Evolutionary conservation across 2,888 invertebrate genomes (phyloP).

Genomic region (Drosophila barbarae): DNA sequence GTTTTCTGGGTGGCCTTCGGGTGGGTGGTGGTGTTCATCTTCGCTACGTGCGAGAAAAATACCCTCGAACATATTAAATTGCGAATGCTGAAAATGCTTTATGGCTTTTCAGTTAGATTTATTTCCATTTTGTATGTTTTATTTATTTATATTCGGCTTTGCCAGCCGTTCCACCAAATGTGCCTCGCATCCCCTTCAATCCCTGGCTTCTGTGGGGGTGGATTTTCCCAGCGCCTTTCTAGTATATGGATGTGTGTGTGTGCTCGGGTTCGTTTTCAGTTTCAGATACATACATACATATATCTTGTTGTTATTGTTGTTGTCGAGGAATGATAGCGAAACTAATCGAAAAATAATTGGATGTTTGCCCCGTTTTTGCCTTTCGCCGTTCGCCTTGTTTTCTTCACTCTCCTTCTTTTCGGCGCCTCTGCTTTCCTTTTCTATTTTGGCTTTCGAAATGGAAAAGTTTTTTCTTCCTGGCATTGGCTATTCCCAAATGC

Average conservation of each 20-base stretch:
- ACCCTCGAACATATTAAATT: conserved; percentile 78
- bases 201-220: conserved; percentile 32
- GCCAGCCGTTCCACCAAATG: conserved; percentile 63
- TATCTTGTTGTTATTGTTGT: conserved; percentile 52
- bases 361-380: conserved; percentile 58
- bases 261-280: conserved; percentile 64
- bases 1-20: conserved; percentile 30
- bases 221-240: conserved; percentile 32
- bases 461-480: conserved; percentile 54
- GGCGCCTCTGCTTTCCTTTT: conserved; percentile 34
- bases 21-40: conserved; percentile 73
- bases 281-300: conserved; percentile 54
- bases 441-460: conserved; percentile 38
- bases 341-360: conserved; percentile 80
- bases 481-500: conserved; percentile 74
- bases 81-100: conserved; percentile 79
- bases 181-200: conserved; percentile 27
- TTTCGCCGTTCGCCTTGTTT: conserved; percentile 45
- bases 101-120: conserved; percentile 79
- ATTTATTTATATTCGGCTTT: conserved; percentile 76
- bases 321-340: conserved; percentile 78
- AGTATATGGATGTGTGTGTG: conserved; percentile 30
- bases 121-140: conserved; percentile 78
- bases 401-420: conserved; percentile 41
- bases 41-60: conserved; percentile 75